Evolutionary conservation across 2,888 invertebrate genomes (phyloP).

Genomic region (Panzeria rudis): DNA sequence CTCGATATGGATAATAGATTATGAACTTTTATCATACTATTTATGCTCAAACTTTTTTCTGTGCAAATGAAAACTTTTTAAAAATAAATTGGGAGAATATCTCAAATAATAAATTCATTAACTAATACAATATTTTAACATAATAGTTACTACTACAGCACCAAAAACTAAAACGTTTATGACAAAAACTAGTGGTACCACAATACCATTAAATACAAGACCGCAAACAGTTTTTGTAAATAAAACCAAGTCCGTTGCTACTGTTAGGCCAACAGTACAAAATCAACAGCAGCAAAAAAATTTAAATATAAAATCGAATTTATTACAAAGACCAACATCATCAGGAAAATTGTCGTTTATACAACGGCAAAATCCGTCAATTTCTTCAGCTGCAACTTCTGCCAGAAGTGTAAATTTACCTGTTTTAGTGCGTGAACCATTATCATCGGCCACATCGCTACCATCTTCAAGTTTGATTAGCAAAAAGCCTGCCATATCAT

Average conservation of each 20-base stretch:
- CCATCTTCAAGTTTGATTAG: slow-evolving; percentile 21
- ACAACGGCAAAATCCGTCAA: slow-evolving; percentile 22
- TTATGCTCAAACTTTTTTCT: too few relatives aligned
- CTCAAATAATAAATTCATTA: too few relatives aligned
- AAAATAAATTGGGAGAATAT: too few relatives aligned
- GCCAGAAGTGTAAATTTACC: too few relatives aligned
- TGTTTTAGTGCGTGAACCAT: slow-evolving; percentile 25
- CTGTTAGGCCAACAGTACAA: slow-evolving; percentile 73
- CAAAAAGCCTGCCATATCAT: slow-evolving; percentile 16
- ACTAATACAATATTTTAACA: too few relatives aligned
- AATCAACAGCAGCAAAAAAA: slow-evolving; percentile 41
- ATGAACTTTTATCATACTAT: too few relatives aligned
- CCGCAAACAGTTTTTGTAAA: slow-evolving; percentile 16
- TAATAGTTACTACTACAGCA: slow-evolving; percentile 29
- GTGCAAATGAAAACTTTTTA: too few relatives aligned
- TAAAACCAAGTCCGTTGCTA: slow-evolving; percentile 72
- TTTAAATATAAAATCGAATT: slow-evolving; percentile 31
- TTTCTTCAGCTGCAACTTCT: slow-evolving; percentile 24
- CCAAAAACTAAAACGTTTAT: slow-evolving; percentile 41
- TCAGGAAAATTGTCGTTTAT: too few relatives aligned
- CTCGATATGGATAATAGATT: too few relatives aligned
- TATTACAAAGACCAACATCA: slow-evolving; percentile 21
- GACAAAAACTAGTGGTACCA: slow-evolving; percentile 43
- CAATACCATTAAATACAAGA: slow-evolving; percentile 29
- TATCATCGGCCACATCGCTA: slow-evolving; percentile 10